Conservation (phyloP, 2,113 vertebrate species). For the Guaruba guarouba region DNA sequence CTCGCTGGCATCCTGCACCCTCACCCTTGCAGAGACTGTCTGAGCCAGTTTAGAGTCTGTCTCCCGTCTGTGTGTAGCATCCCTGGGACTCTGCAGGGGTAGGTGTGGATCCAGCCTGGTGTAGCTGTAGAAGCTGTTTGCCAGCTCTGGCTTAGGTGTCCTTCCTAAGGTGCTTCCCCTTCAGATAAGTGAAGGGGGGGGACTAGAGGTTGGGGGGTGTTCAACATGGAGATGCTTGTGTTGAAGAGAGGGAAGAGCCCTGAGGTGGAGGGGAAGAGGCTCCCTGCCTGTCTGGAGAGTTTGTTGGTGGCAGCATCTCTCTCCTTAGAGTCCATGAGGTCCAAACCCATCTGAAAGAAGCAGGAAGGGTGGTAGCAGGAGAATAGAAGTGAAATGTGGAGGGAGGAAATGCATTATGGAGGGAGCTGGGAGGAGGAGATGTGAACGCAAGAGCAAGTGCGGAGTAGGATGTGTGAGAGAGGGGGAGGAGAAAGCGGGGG, state of each 20-base stretch:
- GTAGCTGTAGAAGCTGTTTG: neutral
- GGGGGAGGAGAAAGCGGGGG: conserved; percentile 45
- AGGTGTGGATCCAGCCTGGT: neutral
- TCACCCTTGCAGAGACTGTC: neutral
- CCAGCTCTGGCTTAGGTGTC: neutral
- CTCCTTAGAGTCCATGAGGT: neutral
- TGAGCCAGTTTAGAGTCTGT: neutral
- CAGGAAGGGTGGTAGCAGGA: neutral
- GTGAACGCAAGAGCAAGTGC: neutral
- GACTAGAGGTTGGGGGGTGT: neutral
- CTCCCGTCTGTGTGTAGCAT: neutral
- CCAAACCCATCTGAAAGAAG: neutral
- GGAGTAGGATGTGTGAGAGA: conserved; percentile 45
- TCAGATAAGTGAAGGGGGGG: neutral
- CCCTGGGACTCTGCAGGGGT: neutral
- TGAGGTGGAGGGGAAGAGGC: neutral
- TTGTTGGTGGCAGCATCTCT: neutral
- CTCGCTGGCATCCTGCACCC: neutral
- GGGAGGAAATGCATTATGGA: neutral
- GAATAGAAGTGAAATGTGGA: neutral
- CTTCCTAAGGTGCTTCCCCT: neutral
- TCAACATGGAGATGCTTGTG: fast-evolving
- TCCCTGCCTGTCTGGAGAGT: neutral
- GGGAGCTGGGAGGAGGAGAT: conserved; percentile 8
- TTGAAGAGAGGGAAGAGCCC: neutral